These are phyloP conservation scores for Paralichthys olivaceus DNA, from an alignment of 2,113 vertebrate species.

Conservation along the genomic window DNA sequence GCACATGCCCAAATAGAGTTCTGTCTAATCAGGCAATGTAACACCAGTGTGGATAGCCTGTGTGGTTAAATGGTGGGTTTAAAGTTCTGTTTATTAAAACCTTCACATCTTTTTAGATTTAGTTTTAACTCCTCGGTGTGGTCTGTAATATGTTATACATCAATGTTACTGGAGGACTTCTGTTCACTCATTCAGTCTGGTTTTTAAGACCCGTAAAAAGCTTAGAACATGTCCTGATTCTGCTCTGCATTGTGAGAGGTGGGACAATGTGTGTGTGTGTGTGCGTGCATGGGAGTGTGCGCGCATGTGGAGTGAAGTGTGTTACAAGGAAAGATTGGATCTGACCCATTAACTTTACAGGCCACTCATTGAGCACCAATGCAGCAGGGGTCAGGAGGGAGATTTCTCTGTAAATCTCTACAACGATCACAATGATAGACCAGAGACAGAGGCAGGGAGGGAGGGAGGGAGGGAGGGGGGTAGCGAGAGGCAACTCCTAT, in stretches of 20 bases:
- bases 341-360: constrained; percentile 80
- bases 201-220: constrained; percentile 57
- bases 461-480: background rate
- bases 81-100: background rate
- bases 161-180: constrained; percentile 15
- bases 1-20: background rate
- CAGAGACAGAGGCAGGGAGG: constrained; percentile 9
- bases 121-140: constrained; percentile 7
- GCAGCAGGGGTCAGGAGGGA: constrained; percentile 70
- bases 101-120: constrained; percentile 7
- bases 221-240: constrained; percentile 32
- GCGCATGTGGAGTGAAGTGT: constrained; percentile 42
- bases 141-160: constrained; percentile 22
- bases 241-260: constrained; percentile 37
- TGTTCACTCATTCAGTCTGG: constrained; percentile 23
- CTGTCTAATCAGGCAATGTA: background rate
- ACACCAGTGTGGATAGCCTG: background rate
- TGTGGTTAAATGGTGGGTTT: constrained; percentile 1
- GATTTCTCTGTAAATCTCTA: constrained; percentile 74
- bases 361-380: constrained; percentile 61
- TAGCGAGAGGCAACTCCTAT: constrained; percentile 19
- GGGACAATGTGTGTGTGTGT: background rate
- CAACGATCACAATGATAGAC: constrained; percentile 60
- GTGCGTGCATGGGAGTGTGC: constrained; percentile 3
- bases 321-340: constrained; percentile 77